A percentile compares a stretch with the other conserved stretches of the same genome.
phyloP scores from a whole-genome alignment of 2,797 vertebrate genomes.

The Labroides dimidiatus region DNA sequence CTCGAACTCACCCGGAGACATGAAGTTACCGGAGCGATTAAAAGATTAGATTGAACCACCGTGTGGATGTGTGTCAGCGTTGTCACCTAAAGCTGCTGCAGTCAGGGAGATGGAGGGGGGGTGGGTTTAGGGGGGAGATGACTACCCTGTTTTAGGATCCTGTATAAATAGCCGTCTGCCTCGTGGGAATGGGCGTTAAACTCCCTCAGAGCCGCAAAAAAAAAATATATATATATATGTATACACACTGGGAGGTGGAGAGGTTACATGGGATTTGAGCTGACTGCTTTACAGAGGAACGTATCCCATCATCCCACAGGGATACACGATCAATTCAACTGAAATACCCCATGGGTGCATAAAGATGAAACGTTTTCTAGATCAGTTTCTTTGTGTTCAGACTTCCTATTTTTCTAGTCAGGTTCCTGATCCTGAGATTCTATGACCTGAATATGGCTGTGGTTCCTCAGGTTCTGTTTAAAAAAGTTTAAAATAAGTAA shows the following conservation, averaged over 20 bases:
- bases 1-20: slow-evolving; percentile 67
- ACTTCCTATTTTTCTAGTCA: background rate
- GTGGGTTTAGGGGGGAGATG: slow-evolving; percentile 7
- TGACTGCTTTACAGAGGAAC: slow-evolving; percentile 45
- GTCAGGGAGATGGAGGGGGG: background rate
- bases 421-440: background rate
- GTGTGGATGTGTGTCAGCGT: slow-evolving; percentile 67
- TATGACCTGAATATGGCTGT: background rate
- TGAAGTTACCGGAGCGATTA: slow-evolving; percentile 76
- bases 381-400: slow-evolving; percentile 28
- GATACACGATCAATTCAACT: slow-evolving; percentile 54
- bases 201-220: slow-evolving; percentile 54
- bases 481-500: background rate
- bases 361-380: slow-evolving; percentile 21
- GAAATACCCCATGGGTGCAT: slow-evolving; percentile 16
- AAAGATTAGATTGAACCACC: slow-evolving; percentile 79
- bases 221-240: too few relatives aligned
- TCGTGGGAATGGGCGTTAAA: slow-evolving; percentile 67
- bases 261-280: slow-evolving; percentile 53
- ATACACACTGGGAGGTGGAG: slow-evolving; percentile 59
- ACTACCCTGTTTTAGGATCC: slow-evolving; percentile 61
- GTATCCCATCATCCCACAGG: slow-evolving; percentile 29
- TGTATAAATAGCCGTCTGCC: slow-evolving; percentile 71
- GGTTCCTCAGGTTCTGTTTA: background rate
- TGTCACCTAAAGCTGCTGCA: slow-evolving; percentile 68